These are phyloP conservation scores for Apamea sordens DNA, from an alignment of 2,888 invertebrate genomes.

Conservation along the genomic window DNA sequence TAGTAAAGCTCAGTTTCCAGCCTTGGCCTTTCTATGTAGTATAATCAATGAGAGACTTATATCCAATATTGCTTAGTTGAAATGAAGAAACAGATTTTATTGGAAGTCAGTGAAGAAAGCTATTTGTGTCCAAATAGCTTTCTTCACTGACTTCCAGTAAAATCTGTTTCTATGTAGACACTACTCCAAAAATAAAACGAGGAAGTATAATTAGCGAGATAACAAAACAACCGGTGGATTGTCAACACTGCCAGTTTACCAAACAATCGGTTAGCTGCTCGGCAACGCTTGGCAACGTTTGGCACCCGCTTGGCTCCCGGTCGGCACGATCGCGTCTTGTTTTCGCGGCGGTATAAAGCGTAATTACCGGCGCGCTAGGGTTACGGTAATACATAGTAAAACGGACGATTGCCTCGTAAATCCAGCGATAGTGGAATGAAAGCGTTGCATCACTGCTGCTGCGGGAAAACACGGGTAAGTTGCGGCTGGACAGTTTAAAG, in stretches of 20 bases:
- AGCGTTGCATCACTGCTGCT: conserved; percentile 16
- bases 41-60: background rate
- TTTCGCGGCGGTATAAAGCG: conserved; percentile 47
- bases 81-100: too few relatives aligned
- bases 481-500: background rate
- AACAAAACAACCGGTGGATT: conserved; percentile 8
- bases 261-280: conserved; percentile 38
- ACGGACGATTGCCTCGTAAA: conserved; percentile 61
- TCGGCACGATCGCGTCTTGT: conserved; percentile 33
- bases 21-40: background rate
- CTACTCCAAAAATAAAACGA: background rate
- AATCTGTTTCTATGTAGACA: background rate
- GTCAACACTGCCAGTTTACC: conserved; percentile 37
- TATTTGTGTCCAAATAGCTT: too few relatives aligned
- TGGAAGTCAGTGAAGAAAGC: too few relatives aligned
- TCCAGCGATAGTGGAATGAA: conserved; percentile 50
- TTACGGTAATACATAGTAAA: conserved; percentile 34
- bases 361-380: conserved; percentile 46
- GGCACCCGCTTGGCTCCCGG: conserved; percentile 5
- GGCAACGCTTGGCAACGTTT: conserved; percentile 7
- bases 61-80: background rate
- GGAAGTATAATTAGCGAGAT: conserved; percentile 24
- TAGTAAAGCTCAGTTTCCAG: background rate
- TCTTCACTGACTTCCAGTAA: background rate
- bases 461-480: background rate